These are phyloP conservation scores for Nemopilema nomurai DNA, from an alignment of 30 jellyfish, hydroid and myxozoan species.

Conservation along the genomic window DNA sequence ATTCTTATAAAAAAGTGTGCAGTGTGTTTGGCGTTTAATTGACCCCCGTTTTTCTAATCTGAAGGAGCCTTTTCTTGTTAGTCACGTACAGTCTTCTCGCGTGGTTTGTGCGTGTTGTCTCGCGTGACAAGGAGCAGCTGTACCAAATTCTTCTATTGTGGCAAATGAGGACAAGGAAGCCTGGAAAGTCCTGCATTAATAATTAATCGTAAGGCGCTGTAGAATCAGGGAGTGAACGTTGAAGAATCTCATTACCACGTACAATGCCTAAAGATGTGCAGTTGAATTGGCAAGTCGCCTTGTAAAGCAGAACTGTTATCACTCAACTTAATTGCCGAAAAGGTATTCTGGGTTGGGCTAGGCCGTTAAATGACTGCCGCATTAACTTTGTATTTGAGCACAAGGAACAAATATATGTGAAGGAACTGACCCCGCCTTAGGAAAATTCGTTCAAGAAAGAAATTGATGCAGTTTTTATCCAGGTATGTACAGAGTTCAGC, in stretches of 20 bases:
- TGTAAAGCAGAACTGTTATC: not conserved
- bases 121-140: constrained; percentile 52
- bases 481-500: not conserved
- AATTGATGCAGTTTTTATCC: not conserved
- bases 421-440: constrained; percentile 14
- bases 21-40: too few species aligned
- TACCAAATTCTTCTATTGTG: not conserved
- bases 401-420: not conserved
- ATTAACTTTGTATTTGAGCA: not conserved
- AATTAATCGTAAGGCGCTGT: constrained; percentile 25
- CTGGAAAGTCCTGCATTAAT: not conserved
- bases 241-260: not conserved
- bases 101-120: not conserved
- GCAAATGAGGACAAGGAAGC: not conserved
- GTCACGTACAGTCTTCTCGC: not conserved
- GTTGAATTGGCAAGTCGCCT: too few species aligned
- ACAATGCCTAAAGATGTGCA: not conserved
- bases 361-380: not conserved
- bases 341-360: not conserved
- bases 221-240: constrained; percentile 4
- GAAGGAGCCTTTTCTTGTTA: too few species aligned
- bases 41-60: too few species aligned
- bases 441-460: not conserved
- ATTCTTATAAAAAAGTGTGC: too few species aligned
- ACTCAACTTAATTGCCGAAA: not conserved